Conservation (phyloP, 2,888 invertebrate genomes). For the Lacanobia wlatinum region DNA sequence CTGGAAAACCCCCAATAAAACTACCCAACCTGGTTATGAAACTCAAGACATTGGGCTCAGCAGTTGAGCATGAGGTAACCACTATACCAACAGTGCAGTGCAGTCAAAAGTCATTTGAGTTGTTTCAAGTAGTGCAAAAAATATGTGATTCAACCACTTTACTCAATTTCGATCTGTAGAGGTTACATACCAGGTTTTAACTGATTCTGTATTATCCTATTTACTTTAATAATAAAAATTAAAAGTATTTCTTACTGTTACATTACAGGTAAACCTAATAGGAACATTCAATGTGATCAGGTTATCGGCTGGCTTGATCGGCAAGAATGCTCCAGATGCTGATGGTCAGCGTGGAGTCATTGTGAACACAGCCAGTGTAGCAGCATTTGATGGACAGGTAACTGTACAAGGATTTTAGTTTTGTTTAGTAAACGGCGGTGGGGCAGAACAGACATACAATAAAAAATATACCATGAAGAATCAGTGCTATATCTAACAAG, state of each 20-base stretch:
- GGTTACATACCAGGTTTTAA: neutral
- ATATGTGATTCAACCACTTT: neutral
- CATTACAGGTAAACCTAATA: constrained; percentile 94
- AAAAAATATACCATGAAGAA: too few species aligned
- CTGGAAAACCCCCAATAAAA: neutral
- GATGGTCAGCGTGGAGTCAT: constrained; percentile 98
- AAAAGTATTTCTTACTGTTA: constrained; percentile 5
- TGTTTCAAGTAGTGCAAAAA: neutral
- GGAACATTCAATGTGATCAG: constrained; percentile 99
- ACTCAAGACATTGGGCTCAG: neutral
- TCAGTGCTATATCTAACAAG: too few species aligned
- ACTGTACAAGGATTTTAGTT: neutral
- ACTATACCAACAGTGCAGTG: neutral
- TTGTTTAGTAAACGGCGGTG: too few species aligned
- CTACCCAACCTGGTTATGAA: neutral
- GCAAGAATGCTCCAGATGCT: constrained; percentile 94
- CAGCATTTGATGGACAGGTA: constrained; percentile 97
- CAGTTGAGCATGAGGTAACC: neutral
- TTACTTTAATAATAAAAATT: neutral
- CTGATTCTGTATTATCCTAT: neutral
- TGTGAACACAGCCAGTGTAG: constrained; percentile 98
- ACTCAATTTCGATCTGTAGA: neutral
- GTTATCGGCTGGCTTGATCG: constrained; percentile 95
- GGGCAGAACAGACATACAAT: too few species aligned
- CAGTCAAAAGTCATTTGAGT: neutral